These are phyloP conservation scores for Turritopsis dohrnii DNA, from an alignment of 30 jellyfish, hydroid and myxozoan genomes.

Conservation along the genomic window DNA sequence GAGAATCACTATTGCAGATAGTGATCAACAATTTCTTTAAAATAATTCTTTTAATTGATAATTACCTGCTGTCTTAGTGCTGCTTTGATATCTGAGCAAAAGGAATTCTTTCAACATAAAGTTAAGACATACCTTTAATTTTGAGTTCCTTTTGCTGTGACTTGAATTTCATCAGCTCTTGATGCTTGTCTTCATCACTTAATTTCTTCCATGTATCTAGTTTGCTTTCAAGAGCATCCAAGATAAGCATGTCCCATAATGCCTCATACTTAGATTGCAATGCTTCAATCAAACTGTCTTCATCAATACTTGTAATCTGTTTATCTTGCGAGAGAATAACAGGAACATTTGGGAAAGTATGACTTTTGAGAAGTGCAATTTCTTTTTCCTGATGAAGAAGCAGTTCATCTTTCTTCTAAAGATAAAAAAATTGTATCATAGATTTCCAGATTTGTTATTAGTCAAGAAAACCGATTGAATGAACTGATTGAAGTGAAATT, in stretches of 20 bases:
- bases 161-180: constrained; percentile 54
- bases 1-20: no score
- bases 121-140: constrained; percentile 46
- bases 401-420: background rate
- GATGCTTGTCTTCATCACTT: constrained; percentile 55
- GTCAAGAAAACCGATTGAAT: no score
- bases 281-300: constrained; percentile 58
- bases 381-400: constrained; percentile 30
- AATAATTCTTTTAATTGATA: no score
- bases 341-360: constrained; percentile 46
- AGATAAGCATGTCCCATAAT: constrained; percentile 67
- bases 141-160: constrained; percentile 32
- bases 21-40: no score
- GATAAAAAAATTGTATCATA: background rate
- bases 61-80: no score
- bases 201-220: constrained; percentile 60
- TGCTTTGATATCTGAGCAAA: no score
- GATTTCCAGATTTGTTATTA: background rate
- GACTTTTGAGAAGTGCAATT: constrained; percentile 20
- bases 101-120: no score
- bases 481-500: no score
- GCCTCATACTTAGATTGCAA: constrained; percentile 58
- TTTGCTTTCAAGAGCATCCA: constrained; percentile 62
- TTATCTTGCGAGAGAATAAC: constrained; percentile 43
- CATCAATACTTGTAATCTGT: constrained; percentile 32